Base-by-base conservation (phyloP, 1,140 invertebrate species). In the Laupala kohalensis region DNA sequence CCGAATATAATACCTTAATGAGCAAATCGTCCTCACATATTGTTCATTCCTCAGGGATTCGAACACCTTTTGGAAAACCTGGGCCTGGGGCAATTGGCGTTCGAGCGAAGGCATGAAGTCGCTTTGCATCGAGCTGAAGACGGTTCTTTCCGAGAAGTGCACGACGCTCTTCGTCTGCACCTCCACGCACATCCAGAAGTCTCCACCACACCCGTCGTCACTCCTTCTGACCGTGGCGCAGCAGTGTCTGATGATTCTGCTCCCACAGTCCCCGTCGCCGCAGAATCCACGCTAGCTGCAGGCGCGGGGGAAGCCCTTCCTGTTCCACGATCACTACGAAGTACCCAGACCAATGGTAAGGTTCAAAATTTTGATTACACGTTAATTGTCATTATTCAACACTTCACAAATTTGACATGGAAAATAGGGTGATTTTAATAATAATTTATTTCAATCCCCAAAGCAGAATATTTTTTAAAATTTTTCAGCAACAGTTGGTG, bases 21-120 rank as follows among this genome's bases (percentile, higher is more conserved):
- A n/a, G n/a, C n/a, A n/a, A n/a, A 64, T 64, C 5, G 25, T 23
- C 5, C 19, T 23, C 63, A 5, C n/a, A 19, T 5, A 19, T 5
- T 5, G 12, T 24, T n/a, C 12, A 27, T 73, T 25, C 73, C 76
- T 6, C 79, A 87, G 86, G 86, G 86, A 29, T 85, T 87, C 65
- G 86, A 87, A 77, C 86, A 87, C 76, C 77, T 87, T 72, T 79
- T 87, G 79, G 82, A 83, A 73, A 87, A 81, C 70, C 75, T 87
- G 13, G 86, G 86, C 0, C 77, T 87, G 12, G 86, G 86, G 5
- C 83, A 84, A 15, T 78, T 85, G 13, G 81, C 85, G 53, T 87
- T 87, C 75, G 83, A 81, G 6, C 83, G 83, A 6, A 80, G 81
- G 0, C 86, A 87, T 73, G 84, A 84, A 27, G 77, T 87, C 25